Evolutionary conservation across 2,797 vertebrate species (phyloP), one percentile per base, ranked within the genome.

Genomic region (Myiotriccus ornatus): DNA sequence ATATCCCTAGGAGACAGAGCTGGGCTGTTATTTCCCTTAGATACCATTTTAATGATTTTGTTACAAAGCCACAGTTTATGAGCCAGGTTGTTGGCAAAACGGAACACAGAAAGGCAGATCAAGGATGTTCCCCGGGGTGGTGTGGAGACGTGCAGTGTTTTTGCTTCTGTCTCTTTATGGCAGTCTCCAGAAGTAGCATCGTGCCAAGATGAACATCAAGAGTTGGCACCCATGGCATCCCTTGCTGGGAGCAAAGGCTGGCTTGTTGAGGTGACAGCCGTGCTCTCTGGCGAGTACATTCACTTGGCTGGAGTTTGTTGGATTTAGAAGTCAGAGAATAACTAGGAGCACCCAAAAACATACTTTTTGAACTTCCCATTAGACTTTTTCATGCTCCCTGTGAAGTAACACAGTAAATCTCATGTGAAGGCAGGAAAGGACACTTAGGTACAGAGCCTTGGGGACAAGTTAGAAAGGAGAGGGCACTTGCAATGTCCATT

Each of bases 81-180:
- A 75, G 35, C 10, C 47, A 57, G 37, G n/a, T 5, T 64, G 25
- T 32, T 80, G 57, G 39, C 21, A 56, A 77, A 83, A 85, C 4
- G 74, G 64, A 71, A 32, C 12, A 46, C 23, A 49, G 60, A 89
- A 52, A 59, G 25, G 52, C 21, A 59, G 44, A 52, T 30, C 17
- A 64, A 64, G 41, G 19, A 55, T 0, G 0, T 23, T 14, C 60
- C 64, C 41, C 1, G 0, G 21, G 9, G 15, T 35, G 68, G 17
- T 3, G 2, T 27, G 37, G 71, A 70, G 23, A 59, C 2, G 6
- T 62, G 8, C 25, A 39, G 23, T 0, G 1, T 10, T 94, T 78
- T 74, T 27, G 8, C 5, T 76, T 67, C 32, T 67, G 11, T 68
- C 19, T 70, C 44, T 63, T 46, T 15, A 0, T 3, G 20, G 53